Evolutionary conservation across 2,888 invertebrate species (phyloP), one percentile per base, ranked within the genome.

Genomic region (Emmelina monodactyla): DNA sequence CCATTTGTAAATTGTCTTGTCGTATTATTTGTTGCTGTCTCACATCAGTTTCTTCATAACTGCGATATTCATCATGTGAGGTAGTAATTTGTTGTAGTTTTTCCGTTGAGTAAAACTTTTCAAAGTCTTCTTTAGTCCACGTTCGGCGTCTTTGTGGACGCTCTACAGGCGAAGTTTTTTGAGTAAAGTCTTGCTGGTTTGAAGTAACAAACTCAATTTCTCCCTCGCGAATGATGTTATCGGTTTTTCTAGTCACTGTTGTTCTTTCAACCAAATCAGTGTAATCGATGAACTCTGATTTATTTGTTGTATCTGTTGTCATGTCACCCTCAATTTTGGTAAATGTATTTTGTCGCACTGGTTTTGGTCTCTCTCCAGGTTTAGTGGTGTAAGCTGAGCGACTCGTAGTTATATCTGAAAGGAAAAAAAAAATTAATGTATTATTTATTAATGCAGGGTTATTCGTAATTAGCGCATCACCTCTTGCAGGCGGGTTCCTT

Each of bases 261-360:
- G 85, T 84, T 43, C 83, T 80, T 59, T 88, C 85, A 2, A 80
- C 75, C 30, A 61, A 67, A 37, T 76, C 70, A 11, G 83, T 83
- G 51, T 85, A 83, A 59, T 88, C 86, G 37, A 88, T 70, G 50
- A 80, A 89, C 63, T 89, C 88, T 1, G 85, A 81, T 58, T 83
- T 79, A 33, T 73, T 83, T 12, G 89, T 89, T 3, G 89, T 89
- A 48, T 88, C 87, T 28, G 85, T 85, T 29, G 65, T 82, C 64
- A 89, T 85, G 37, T 89, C 89, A 16, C 89, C 89, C 66, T 88
- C 89, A 30, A 88, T 71, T 62, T 90, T 90, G 0, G 90, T 90
- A 82, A 86, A 90, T 1, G 90, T 91, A 51, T 89, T 88, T 35
- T 89, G 82, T 46, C 90, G 78, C 32, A 88, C 84, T 38, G 85